A percentile compares a stretch with the other conserved stretches of the same genome.
Conservation (phyloP, 2,888 invertebrate species). For the Ptychoptera albimana region DNA sequence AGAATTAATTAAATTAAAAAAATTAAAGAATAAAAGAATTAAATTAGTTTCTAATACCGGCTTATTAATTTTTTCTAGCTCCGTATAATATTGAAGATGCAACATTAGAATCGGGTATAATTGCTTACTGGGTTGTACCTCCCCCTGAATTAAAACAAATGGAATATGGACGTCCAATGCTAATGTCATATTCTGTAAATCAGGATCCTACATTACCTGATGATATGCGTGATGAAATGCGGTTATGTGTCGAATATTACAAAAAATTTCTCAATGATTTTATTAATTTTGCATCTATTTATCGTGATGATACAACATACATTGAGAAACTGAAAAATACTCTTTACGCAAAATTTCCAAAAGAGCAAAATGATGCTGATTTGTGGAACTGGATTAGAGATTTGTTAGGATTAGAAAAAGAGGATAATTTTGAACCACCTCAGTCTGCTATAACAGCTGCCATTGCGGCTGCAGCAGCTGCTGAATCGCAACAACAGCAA, state of each 20-base stretch:
- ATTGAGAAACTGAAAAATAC: constrained; percentile 76
- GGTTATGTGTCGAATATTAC: constrained; percentile 72
- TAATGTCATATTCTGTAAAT: constrained; percentile 69
- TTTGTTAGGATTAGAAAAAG: constrained; percentile 55
- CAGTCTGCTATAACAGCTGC: constrained; percentile 25
- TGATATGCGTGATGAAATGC: constrained; percentile 73
- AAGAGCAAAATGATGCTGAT: constrained; percentile 58
- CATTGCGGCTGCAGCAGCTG: not conserved
- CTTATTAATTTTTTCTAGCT: constrained; percentile 36
- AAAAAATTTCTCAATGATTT: constrained; percentile 46
- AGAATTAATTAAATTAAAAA: not conserved
- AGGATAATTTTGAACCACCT: constrained; percentile 45
- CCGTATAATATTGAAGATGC: constrained; percentile 69
- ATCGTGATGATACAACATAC: constrained; percentile 46
- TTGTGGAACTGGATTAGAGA: constrained; percentile 68
- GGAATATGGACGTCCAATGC: constrained; percentile 85
- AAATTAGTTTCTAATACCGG: not conserved
- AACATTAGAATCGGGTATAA: constrained; percentile 65
- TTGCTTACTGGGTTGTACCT: constrained; percentile 91
- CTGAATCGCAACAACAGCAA: constrained; percentile 8
- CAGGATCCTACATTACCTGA: constrained; percentile 68
- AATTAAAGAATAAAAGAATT: not conserved
- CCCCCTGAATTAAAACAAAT: constrained; percentile 83
- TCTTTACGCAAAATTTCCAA: constrained; percentile 63
- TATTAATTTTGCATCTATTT: constrained; percentile 39